A percentile compares a stretch with the other conserved stretches of the same genome.
Conservation (phyloP, 2,888 invertebrate genomes). For the Sussaba pulchella region DNA sequence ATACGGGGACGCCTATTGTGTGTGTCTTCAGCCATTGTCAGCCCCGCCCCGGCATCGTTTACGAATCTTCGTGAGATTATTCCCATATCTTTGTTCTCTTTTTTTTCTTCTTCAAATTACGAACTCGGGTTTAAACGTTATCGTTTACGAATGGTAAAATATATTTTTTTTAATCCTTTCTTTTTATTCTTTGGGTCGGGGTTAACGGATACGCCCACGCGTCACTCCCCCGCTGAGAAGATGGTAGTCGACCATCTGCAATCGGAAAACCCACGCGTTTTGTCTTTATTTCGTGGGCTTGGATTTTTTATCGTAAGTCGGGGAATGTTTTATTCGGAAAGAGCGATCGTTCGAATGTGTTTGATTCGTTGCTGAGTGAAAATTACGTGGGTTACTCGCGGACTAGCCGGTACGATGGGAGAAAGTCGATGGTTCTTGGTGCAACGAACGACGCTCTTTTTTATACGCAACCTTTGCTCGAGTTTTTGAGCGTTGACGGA, state of each 20-base stretch:
- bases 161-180: too few species aligned
- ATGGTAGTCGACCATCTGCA: slow-evolving; percentile 17
- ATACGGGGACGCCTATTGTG: slow-evolving; percentile 75
- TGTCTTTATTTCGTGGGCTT: not conserved
- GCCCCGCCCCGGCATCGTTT: slow-evolving; percentile 77
- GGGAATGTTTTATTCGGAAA: not conserved
- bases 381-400: not conserved
- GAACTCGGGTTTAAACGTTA: too few species aligned
- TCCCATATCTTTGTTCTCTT: too few species aligned
- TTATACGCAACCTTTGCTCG: too few species aligned
- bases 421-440: not conserved
- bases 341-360: too few species aligned
- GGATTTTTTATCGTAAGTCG: not conserved
- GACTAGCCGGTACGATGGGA: slow-evolving; percentile 27
- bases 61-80: too few species aligned
- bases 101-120: too few species aligned
- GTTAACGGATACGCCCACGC: slow-evolving; percentile 53
- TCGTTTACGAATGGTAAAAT: not conserved
- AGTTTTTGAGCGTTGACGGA: too few species aligned
- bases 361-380: too few species aligned
- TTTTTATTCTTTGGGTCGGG: too few species aligned
- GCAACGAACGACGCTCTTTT: too few species aligned
- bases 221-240: slow-evolving; percentile 26
- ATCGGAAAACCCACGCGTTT: not conserved
- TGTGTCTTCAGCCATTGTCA: slow-evolving; percentile 75